Conservation (phyloP, 1,140 invertebrate species). For the Danaus plexippus region DNA sequence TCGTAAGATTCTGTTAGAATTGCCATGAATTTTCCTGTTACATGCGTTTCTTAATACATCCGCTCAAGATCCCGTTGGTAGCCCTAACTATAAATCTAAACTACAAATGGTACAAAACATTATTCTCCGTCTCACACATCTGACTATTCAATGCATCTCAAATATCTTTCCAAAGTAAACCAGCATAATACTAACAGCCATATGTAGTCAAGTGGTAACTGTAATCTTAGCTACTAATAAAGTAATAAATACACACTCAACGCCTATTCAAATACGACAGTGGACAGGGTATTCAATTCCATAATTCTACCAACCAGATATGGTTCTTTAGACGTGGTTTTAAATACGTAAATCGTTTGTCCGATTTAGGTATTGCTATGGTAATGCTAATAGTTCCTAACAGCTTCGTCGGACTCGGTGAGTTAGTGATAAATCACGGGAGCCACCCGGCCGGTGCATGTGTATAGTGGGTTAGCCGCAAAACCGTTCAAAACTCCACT, state of each 20-base stretch:
- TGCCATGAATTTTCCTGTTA: too few species aligned
- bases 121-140: slow-evolving; percentile 28
- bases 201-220: slow-evolving; percentile 24
- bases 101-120: slow-evolving; percentile 32
- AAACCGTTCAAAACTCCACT: slow-evolving; percentile 16
- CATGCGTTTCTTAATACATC: slow-evolving; percentile 1
- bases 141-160: slow-evolving; percentile 29
- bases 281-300: slow-evolving; percentile 8
- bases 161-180: slow-evolving; percentile 23
- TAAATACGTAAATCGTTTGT: slow-evolving; percentile 12
- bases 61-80: slow-evolving; percentile 14
- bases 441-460: slow-evolving; percentile 24
- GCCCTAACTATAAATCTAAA: slow-evolving; percentile 23
- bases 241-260: slow-evolving; percentile 29
- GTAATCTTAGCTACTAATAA: slow-evolving; percentile 21
- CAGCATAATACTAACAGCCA: slow-evolving; percentile 18
- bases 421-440: slow-evolving; percentile 25
- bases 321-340: neutral
- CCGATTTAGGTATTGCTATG: slow-evolving; percentile 5
- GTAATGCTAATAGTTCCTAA: slow-evolving; percentile 31
- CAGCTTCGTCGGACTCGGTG: slow-evolving; percentile 23
- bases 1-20: too few species aligned
- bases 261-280: slow-evolving; percentile 17
- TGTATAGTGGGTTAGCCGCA: slow-evolving; percentile 25
- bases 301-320: slow-evolving; percentile 5